Conservation (phyloP, 1,140 invertebrate genomes). For the Psilanteris sp. region DNA sequence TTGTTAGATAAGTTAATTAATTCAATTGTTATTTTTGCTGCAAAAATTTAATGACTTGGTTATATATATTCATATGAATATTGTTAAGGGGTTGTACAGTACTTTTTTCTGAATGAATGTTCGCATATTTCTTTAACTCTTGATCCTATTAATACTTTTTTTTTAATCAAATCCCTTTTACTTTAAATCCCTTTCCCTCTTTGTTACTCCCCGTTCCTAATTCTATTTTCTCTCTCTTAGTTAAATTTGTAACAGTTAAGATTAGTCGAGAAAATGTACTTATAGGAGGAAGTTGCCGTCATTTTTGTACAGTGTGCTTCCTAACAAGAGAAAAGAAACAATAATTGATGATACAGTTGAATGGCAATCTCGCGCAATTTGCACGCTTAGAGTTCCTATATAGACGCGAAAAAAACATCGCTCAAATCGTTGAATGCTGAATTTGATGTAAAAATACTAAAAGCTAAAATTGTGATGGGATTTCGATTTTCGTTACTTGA, state of each 20-base stretch:
- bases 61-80: conserved; percentile 35
- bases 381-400: conserved; percentile 56
- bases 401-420: conserved; percentile 9
- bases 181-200: too few species aligned
- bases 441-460: background rate
- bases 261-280: conserved; percentile 45
- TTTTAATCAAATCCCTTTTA: background rate
- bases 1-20: conserved; percentile 24
- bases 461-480: background rate
- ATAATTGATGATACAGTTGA: conserved; percentile 10
- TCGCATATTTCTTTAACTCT: too few species aligned
- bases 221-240: too few species aligned
- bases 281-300: conserved; percentile 39
- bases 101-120: conserved; percentile 13
- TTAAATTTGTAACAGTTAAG: too few species aligned
- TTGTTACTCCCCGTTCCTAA: too few species aligned
- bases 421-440: background rate
- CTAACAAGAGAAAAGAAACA: conserved; percentile 21
- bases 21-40: conserved; percentile 39
- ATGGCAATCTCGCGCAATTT: conserved; percentile 46
- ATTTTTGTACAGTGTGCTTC: conserved; percentile 37
- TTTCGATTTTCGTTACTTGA: conserved; percentile 26
- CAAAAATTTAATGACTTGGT: conserved; percentile 42
- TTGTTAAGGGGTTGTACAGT: conserved; percentile 32
- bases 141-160: too few species aligned